These are phyloP conservation scores for Bucco capensis DNA, from an alignment of 2,113 vertebrate species.

Conservation along the genomic window DNA sequence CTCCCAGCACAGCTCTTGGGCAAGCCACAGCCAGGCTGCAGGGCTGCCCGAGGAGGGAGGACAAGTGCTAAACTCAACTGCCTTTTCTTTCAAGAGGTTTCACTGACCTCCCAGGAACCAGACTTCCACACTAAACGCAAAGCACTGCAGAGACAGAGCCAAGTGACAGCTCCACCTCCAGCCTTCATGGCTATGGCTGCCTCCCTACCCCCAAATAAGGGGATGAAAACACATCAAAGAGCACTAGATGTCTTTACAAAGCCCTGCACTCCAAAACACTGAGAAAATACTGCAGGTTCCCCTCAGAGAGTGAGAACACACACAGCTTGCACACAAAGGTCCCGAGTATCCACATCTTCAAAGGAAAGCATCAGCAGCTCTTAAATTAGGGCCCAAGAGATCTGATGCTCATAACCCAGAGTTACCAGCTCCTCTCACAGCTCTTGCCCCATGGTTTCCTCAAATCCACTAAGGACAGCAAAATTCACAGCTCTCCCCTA, in stretches of 20 bases:
- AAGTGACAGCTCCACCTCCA: not conserved
- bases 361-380: not conserved
- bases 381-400: not conserved
- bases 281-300: not conserved
- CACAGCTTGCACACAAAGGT: not conserved
- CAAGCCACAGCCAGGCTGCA: not conserved
- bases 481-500: not conserved
- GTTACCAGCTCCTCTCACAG: not conserved
- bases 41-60: not conserved
- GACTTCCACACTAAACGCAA: not conserved
- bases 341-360: not conserved
- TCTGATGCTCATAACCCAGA: not conserved
- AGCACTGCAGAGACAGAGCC: not conserved
- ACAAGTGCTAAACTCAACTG: not conserved
- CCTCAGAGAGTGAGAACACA: accelerated
- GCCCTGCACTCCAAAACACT: not conserved
- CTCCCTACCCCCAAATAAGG: not conserved
- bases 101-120: not conserved
- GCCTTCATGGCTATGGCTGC: not conserved
- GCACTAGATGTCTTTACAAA: not conserved
- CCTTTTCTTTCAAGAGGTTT: not conserved
- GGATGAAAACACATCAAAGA: not conserved
- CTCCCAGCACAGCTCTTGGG: not conserved
- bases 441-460: not conserved
- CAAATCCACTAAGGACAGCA: not conserved